Conservation (phyloP, 2,797 vertebrate genomes). For the Erethizon dorsatum region DNA sequence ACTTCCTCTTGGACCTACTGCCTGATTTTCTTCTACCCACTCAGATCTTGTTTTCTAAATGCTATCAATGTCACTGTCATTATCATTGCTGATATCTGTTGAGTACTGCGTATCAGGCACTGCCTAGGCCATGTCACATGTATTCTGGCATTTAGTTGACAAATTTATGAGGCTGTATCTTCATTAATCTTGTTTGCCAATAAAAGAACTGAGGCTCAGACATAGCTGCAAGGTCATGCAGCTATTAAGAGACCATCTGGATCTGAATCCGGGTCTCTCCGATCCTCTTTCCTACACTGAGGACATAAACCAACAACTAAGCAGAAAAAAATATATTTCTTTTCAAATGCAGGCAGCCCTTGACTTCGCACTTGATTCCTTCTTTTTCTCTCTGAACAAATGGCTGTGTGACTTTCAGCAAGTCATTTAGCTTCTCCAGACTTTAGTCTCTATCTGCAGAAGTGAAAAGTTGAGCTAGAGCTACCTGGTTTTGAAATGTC, state of each 20-base stretch:
- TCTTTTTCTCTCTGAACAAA: constrained; percentile 34
- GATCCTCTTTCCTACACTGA: background rate
- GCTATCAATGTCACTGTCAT: background rate
- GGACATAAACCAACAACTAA: background rate
- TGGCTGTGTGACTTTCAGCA: background rate
- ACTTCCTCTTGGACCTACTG: background rate
- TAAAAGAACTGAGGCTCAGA: constrained; percentile 7
- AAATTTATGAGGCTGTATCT: background rate
- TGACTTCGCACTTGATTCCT: background rate
- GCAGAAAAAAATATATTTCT: background rate
- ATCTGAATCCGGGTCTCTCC: constrained; percentile 13
- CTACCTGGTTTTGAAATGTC: background rate
- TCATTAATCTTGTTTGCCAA: background rate
- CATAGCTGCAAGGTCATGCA: background rate
- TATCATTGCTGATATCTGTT: background rate
- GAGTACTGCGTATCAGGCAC: background rate
- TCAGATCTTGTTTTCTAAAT: background rate
- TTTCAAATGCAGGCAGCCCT: background rate
- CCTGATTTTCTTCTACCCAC: background rate
- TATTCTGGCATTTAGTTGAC: background rate
- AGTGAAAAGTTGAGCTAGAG: background rate
- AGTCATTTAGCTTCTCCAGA: background rate
- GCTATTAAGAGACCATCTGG: background rate
- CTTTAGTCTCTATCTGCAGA: background rate
- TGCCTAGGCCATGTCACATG: background rate